Conservation (phyloP, 2,113 vertebrate species). For the Stictonetta naevosa region DNA sequence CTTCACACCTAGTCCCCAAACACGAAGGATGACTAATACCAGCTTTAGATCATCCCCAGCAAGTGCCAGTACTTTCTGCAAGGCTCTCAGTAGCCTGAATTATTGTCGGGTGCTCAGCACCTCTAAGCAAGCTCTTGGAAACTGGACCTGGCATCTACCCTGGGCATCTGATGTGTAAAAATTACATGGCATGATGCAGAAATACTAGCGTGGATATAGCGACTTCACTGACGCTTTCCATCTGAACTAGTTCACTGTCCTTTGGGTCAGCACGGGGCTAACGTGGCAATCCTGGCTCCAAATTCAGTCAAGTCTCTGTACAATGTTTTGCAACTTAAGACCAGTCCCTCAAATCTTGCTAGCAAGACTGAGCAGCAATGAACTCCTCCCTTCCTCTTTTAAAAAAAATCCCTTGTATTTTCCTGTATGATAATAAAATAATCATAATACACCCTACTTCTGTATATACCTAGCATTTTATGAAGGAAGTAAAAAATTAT, state of each 20-base stretch:
- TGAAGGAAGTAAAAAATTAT: neutral
- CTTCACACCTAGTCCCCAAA: conserved; percentile 36
- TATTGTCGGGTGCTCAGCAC: neutral
- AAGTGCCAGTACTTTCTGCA: neutral
- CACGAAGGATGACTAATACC: conserved; percentile 32
- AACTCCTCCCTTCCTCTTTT: neutral
- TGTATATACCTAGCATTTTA: neutral
- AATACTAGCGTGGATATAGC: neutral
- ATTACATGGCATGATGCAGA: neutral
- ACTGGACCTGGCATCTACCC: neutral
- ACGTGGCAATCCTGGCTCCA: neutral
- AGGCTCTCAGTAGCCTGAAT: neutral
- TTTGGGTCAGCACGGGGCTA: neutral
- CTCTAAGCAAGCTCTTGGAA: neutral
- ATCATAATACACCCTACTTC: neutral
- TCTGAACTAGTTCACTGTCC: rapidly evolving
- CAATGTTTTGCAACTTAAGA: neutral
- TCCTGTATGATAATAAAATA: neutral
- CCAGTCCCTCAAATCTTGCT: neutral
- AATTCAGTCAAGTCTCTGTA: neutral
- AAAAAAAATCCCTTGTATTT: neutral
- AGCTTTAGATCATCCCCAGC: conserved; percentile 4
- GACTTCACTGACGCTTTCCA: neutral
- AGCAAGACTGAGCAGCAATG: neutral
- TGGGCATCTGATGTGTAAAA: neutral